Evolutionary conservation across 2,113 vertebrate genomes (phyloP).

Genomic region (Zootoca vivipara): DNA sequence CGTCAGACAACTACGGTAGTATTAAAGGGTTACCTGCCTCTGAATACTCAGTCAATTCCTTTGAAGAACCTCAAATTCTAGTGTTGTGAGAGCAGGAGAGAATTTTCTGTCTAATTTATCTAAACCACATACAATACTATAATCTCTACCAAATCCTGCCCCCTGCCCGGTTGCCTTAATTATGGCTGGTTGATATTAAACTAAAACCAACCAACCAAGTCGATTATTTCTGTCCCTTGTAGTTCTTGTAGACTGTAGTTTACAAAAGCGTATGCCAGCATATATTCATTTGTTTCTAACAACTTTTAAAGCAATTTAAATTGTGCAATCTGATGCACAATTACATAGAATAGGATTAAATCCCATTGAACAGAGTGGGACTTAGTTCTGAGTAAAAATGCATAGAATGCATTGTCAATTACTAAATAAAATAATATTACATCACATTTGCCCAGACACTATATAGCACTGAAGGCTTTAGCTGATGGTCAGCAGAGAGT

Average conservation of each 20-base stretch:
- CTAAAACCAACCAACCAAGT: no score
- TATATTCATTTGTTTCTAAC: neutral
- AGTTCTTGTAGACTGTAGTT: accelerated
- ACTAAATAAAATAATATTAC: neutral
- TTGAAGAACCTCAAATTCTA: no score
- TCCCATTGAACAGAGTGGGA: neutral
- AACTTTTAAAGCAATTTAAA: neutral
- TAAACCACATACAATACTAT: no score
- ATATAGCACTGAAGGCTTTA: neutral
- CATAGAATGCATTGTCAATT: neutral
- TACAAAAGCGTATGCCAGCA: neutral
- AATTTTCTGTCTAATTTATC: neutral
- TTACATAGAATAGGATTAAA: neutral
- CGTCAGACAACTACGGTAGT: neutral
- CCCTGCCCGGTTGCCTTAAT: neutral
- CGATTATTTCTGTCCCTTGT: neutral
- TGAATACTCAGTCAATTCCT: neutral
- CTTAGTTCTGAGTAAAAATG: neutral
- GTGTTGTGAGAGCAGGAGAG: neutral
- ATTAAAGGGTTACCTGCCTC: neutral
- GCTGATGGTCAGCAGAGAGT: neutral
- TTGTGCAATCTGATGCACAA: neutral
- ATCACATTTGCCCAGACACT: neutral
- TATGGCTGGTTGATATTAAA: neutral
- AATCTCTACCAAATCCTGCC: neutral